These are phyloP conservation scores for Polydesmus complanatus DNA, from an alignment of 2,888 invertebrate species.

Conservation along the genomic window DNA sequence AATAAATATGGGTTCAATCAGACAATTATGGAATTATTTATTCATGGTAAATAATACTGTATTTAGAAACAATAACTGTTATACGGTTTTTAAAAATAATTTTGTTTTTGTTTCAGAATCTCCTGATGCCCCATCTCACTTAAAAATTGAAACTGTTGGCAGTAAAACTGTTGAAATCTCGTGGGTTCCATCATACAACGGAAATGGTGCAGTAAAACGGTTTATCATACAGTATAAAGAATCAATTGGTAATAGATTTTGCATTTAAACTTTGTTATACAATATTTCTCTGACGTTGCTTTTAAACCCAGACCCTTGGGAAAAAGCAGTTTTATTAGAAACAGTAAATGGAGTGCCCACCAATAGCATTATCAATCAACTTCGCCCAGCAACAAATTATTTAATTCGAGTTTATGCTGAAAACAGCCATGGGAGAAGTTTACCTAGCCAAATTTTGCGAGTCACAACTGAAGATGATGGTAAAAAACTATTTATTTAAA, in stretches of 20 bases:
- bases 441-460: constrained; percentile 27
- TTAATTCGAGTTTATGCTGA: background rate
- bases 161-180: constrained; percentile 27
- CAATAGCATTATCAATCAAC: constrained; percentile 1
- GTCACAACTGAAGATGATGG: constrained; percentile 26
- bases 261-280: background rate
- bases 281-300: background rate
- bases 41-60: background rate
- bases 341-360: constrained; percentile 2
- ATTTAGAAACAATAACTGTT: background rate
- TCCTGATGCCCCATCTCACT: constrained; percentile 30
- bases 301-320: background rate
- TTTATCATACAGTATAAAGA: constrained; percentile 32
- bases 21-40: background rate
- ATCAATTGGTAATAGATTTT: constrained; percentile 2
- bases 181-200: constrained; percentile 30
- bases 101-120: constrained; percentile 25
- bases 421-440: background rate
- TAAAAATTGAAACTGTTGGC: constrained; percentile 25
- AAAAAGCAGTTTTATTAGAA: background rate
- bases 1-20: background rate
- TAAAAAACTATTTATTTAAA: background rate
- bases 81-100: background rate
- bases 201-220: constrained; percentile 27
- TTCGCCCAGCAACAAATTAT: background rate